Evolutionary conservation across 1,140 invertebrate genomes (phyloP), one percentile per base, ranked within the genome.

Genomic region (Pantala flavescens): DNA sequence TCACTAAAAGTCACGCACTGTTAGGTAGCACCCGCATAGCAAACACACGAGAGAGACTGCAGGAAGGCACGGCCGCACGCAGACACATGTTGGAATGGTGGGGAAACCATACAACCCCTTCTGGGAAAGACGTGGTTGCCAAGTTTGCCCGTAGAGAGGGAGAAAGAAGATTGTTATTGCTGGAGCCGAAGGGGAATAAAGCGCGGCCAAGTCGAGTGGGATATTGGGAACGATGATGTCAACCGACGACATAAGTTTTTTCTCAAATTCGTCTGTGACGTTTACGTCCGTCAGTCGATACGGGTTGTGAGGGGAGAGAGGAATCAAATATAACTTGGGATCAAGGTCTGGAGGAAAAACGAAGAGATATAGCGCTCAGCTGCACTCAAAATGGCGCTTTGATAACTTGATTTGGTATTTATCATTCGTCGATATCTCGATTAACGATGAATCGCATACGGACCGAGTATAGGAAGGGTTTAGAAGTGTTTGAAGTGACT

Each of bases 61-160:
- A 63, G 49, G n/a, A 21, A 63, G 49, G 14, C 16, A 63, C 49
- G n/a, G 49, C 49, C 49, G n/a, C 12, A 63, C 49, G 49, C 49
- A 63, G 49, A 63, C 49, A 63, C 49, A 63, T 63, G 49, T 63
- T 63, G 49, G 49, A 63, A 21, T 63, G 49, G 49, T 63, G 49
- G n/a, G 49, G 49, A 63, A 21, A 63, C 16, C 16, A 16, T 63
- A 63, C 49, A 63, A 63, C 49, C 49, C 49, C 49, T 63, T 63
- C 49, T 21, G 49, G 49, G 49, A 21, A 63, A 16, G 49, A 63
- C 49, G 49, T 19, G 49, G 49, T 63, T 63, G 49, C 49, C 49
- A 63, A 63, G 49, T 63, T 63, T 63, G 49, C n/a, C 49, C 49
- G 49, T 21, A 5, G 49, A 12, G 12, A 63, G 49, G n/a, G 5